A percentile compares a stretch with the other conserved stretches of the same genome.
phyloP scores from a whole-genome alignment of 1,140 invertebrate species.

The Macrocentrus cingulum region DNA sequence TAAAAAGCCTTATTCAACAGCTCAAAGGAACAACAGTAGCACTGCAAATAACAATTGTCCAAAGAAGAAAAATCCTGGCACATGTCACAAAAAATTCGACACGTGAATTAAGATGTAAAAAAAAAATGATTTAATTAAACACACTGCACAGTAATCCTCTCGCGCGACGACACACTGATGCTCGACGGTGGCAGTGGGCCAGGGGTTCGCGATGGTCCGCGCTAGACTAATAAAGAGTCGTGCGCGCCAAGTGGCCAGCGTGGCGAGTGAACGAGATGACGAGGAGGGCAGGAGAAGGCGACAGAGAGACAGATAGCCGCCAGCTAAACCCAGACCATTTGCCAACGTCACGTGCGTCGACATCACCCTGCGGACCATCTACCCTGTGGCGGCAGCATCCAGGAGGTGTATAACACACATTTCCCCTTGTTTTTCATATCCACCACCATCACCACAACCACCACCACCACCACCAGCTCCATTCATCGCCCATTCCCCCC shows the following conservation, averaged over 20 bases:
- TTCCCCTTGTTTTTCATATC: conserved; percentile 11
- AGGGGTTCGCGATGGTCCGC: conserved; percentile 54
- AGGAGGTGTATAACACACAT: too few relatives aligned
- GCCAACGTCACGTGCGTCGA: conserved; percentile 51
- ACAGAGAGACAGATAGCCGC: conserved; percentile 35
- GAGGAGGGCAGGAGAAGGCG: conserved; percentile 33
- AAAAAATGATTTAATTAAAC: background rate
- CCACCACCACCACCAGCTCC: conserved; percentile 27
- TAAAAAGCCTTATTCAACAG: too few relatives aligned
- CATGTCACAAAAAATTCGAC: conserved; percentile 8
- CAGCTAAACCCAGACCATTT: conserved; percentile 42
- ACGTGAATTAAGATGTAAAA: background rate
- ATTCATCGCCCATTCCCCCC: conserved; percentile 43
- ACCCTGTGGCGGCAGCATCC: conserved; percentile 10
- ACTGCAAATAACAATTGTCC: too few relatives aligned
- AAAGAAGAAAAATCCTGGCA: conserved; percentile 16
- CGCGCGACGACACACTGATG: conserved; percentile 3
- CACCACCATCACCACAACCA: conserved; percentile 29
- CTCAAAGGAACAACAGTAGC: too few relatives aligned
- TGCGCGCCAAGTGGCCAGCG: conserved; percentile 45
- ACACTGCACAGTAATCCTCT: too few relatives aligned
- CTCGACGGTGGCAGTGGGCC: conserved; percentile 30
- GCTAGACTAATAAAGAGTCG: conserved; percentile 57
- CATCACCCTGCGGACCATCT: conserved; percentile 44
- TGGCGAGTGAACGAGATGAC: conserved; percentile 28